phyloP scores from a whole-genome alignment of 1,140 invertebrate genomes.

The Temnothorax curvispinosus region DNA sequence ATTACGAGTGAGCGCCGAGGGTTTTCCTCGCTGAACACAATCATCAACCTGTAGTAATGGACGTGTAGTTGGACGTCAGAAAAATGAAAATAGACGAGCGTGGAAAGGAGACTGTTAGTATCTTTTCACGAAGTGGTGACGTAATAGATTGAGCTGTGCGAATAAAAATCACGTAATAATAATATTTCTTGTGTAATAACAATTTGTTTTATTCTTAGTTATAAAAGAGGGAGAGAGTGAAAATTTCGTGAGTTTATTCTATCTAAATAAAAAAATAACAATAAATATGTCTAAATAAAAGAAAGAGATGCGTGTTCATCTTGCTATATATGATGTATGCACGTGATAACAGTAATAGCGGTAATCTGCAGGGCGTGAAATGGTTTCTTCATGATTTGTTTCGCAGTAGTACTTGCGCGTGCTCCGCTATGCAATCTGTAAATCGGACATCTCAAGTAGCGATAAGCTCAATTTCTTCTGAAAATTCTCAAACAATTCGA shows the following conservation, averaged over 20 bases:
- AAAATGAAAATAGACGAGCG: slow-evolving; percentile 34
- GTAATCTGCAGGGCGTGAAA: too few relatives aligned
- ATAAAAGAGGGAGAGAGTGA: background rate
- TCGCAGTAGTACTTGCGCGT: too few relatives aligned
- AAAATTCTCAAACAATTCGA: too few relatives aligned
- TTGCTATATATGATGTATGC: too few relatives aligned
- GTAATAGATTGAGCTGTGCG: slow-evolving; percentile 10
- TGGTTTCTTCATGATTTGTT: too few relatives aligned
- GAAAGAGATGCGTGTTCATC: too few relatives aligned
- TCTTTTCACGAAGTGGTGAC: background rate
- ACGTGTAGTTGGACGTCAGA: background rate
- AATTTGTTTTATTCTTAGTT: background rate
- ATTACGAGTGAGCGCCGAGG: slow-evolving; percentile 20
- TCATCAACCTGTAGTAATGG: background rate
- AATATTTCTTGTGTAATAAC: background rate
- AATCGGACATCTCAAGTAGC: too few relatives aligned
- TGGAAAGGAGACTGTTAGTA: background rate
- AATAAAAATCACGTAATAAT: background rate
- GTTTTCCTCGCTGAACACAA: slow-evolving; percentile 4
- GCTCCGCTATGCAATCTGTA: too few relatives aligned
- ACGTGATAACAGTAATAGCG: too few relatives aligned
- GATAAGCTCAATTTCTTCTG: too few relatives aligned
- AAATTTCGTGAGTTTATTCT: background rate
- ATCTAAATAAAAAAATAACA: background rate
- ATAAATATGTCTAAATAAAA: too few relatives aligned